Evolutionary conservation across 2,797 vertebrate genomes (phyloP), one percentile per base, ranked within the genome.

Genomic region (Dryobates pubescens): DNA sequence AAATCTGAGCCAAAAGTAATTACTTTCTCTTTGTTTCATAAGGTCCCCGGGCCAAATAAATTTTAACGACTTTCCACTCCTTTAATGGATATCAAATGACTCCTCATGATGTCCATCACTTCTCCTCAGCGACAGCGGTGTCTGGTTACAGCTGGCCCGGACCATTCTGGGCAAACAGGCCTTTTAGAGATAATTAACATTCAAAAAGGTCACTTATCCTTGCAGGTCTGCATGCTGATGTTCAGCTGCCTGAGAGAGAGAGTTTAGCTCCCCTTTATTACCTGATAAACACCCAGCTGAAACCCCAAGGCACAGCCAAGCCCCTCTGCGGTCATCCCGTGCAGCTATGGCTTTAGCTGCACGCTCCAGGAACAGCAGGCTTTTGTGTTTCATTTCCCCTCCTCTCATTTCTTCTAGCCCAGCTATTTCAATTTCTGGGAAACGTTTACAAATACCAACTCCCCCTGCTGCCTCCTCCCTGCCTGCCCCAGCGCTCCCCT

Each of bases 151-250:
- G 89, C 93, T 93, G 87, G 90, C 91, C 95, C 94, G 94, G 87
- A 86, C 77, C 86, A 84, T 94, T 95, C 90, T 94, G 90, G 91
- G 94, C 94, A 96, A 95, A 91, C 68, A 95, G 85, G 87, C 80
- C 77, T 96, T 95, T 96, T 93, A 90, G 93, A 91, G 91, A 64
- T 94, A 96, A 97, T 97, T 97, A 97, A 96, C 95, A 96, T 96
- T 95, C 95, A 83, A 8, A 96, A 96, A 94, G 93, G 91, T 95
- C 93, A 89, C 82, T 93, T 96, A 62, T 92, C 92, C 91, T 95
- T 94, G 88, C 95, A 93, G 95, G 82, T 90, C 87, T 92, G 94
- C 85, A 88, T 93, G 95, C 79, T 94, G 83, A 94, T 96, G 77
- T 63, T 93, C 85, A 92, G 85, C 89, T 86, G 81, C 49, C 68